phyloP scores from a whole-genome alignment of 2,888 invertebrate species.

The Nephrocerus scutellatus region DNA sequence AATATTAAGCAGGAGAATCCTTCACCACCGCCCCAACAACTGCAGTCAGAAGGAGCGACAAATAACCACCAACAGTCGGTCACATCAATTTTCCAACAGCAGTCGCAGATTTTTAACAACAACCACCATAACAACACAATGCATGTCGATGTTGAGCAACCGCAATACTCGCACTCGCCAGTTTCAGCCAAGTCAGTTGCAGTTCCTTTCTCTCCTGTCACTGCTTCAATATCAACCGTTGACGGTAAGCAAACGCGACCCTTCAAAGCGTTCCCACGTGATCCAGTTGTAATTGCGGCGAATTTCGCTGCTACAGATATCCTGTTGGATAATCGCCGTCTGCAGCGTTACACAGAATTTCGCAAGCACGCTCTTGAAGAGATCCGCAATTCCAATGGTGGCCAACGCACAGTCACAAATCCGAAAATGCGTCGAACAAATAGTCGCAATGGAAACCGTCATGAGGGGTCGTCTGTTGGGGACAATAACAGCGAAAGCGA shows the following conservation, averaged over 20 bases:
- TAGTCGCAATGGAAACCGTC: conserved; percentile 30
- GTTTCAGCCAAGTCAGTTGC: conserved; percentile 25
- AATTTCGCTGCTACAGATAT: conserved; percentile 52
- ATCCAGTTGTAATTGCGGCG: conserved; percentile 56
- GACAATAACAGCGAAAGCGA: conserved; percentile 40
- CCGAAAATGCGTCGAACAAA: conserved; percentile 64
- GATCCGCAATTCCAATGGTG: conserved; percentile 58
- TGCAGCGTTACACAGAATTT: conserved; percentile 65
- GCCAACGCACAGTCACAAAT: conserved; percentile 53
- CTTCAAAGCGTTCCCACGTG: conserved; percentile 67
- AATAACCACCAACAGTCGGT: conserved; percentile 14
- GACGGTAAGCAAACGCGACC: conserved; percentile 52
- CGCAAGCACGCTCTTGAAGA: conserved; percentile 58
- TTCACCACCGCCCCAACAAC: conserved; percentile 13
- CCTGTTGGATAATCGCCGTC: conserved; percentile 53
- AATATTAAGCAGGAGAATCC: conserved; percentile 14
- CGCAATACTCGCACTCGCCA: conserved; percentile 15
- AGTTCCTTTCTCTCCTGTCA: background rate
- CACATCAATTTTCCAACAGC: conserved; percentile 7
- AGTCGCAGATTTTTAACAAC: conserved; percentile 12
- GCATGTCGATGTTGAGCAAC: conserved; percentile 21
- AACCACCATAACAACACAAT: conserved; percentile 24
- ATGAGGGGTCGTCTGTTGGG: conserved; percentile 27
- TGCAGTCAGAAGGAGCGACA: conserved; percentile 7
- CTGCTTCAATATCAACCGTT: background rate